Evolutionary conservation across 2,888 invertebrate genomes (phyloP).

Genomic region (Drosophila bunnanda): DNA sequence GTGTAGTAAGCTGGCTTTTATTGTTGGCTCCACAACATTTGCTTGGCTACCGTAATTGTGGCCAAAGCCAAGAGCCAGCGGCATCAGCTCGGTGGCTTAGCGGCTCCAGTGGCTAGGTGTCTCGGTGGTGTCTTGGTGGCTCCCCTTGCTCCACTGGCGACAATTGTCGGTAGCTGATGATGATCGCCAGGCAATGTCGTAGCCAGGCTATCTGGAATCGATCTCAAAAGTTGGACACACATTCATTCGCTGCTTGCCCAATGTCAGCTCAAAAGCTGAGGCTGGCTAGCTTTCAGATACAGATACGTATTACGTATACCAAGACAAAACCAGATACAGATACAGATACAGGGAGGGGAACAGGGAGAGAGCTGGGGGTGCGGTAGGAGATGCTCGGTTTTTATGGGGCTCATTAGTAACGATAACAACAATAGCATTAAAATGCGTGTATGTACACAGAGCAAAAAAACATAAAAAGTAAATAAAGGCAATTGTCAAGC

Average conservation of each 20-base stretch:
- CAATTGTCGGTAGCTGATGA: slow-evolving; percentile 59
- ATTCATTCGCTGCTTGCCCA: slow-evolving; percentile 39
- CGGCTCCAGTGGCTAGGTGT: not conserved
- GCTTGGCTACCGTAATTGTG: slow-evolving; percentile 44
- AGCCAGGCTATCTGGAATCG: slow-evolving; percentile 59
- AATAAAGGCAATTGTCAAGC: slow-evolving; percentile 16
- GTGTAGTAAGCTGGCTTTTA: slow-evolving; percentile 16
- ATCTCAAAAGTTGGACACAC: slow-evolving; percentile 62
- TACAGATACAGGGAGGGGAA: slow-evolving; percentile 12
- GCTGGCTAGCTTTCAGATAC: not conserved
- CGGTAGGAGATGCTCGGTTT: slow-evolving; percentile 33
- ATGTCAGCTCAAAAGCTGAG: slow-evolving; percentile 34
- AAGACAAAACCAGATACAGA: slow-evolving; percentile 10
- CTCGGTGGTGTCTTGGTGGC: not conserved
- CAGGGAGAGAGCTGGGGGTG: not conserved
- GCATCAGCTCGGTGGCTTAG: not conserved
- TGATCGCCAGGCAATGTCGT: slow-evolving; percentile 40
- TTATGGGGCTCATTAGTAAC: slow-evolving; percentile 66
- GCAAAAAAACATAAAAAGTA: not conserved
- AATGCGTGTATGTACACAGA: slow-evolving; percentile 44
- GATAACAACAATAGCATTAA: slow-evolving; percentile 63
- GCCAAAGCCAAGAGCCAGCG: slow-evolving; percentile 7
- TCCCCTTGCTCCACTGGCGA: slow-evolving; percentile 50
- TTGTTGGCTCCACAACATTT: slow-evolving; percentile 29
- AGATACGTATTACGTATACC: not conserved